Base-by-base conservation (phyloP, 2,113 vertebrate species). In the Anser brachyrhynchus region DNA sequence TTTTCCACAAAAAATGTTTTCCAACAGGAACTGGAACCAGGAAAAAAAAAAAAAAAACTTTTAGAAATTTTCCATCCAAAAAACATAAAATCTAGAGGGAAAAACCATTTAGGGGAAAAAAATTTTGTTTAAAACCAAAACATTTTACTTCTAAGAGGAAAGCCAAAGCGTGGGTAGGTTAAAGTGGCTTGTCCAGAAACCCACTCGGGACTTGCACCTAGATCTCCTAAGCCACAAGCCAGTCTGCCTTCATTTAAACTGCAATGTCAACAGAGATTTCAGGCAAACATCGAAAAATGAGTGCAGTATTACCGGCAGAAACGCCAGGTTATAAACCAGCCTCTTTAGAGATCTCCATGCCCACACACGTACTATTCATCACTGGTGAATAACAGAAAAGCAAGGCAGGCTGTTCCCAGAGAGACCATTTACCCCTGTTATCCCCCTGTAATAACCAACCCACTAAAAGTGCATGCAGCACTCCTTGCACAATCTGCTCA, bases 191-290 rank as follows among this genome's bases (percentile, higher is more conserved):
- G 65, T 78, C 80, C 84, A 79, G 69, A 95, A 92, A 87, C 22
- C 54, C 70, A 54, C 52, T 41, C 3, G 18, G 70, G 93, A 84
- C 92, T 89, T 84, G 66, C 84, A 95, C 93, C 91, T 96, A 65
- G 35, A 75, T 87, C 52, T 84, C 77, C 89, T 79, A 72, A 93
- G 91, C 96, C 93, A 54, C 91, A 91, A 91, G 35, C 10, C 61
- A 89, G 84, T 52, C 84, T 95, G 94, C 64, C 80, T 95, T 75
- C 87, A 76, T 43, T 87, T 78, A 84, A 90, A 69, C 37, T 69
- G 49, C 5, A 82, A 91, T 3, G 13, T 95, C 95, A 96, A 69
- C 80, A 93, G 77, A 55, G 58, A 84, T 89, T 87, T 79, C 39
- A 67, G 76, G 54, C 69, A 95, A 97, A 93, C 35, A 59, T 3